Percentiles rank a stretch among this genome's conserved stretches.
Conservation (phyloP, 2,888 invertebrate species). For the Auanema sp. region DNA sequence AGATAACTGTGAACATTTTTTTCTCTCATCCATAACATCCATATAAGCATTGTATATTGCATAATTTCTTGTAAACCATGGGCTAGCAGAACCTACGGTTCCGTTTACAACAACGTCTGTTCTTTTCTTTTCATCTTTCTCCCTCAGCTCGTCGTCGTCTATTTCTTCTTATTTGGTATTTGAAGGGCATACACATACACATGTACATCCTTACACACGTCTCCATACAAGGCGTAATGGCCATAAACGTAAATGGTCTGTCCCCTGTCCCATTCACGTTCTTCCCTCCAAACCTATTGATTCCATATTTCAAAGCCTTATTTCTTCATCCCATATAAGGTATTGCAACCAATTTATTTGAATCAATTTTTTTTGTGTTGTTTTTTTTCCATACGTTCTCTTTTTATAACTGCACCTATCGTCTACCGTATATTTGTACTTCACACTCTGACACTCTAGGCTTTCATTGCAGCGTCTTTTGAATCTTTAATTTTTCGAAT, state of each 20-base stretch:
- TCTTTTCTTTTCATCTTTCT: too few relatives aligned
- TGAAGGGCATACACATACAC: too few relatives aligned
- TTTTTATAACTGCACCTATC: neutral
- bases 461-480: neutral
- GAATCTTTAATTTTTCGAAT: neutral
- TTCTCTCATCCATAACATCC: too few relatives aligned
- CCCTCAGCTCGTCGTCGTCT: too few relatives aligned
- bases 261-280: constrained; percentile 21
- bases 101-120: too few relatives aligned
- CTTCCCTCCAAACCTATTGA: constrained; percentile 18
- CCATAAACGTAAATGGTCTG: constrained; percentile 24
- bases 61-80: too few relatives aligned
- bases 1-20: too few relatives aligned
- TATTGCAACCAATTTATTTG: neutral
- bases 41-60: too few relatives aligned
- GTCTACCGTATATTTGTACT: neutral
- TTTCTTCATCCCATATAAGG: neutral
- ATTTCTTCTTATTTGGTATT: too few relatives aligned
- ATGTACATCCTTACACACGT: constrained; percentile 11
- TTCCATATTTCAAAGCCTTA: constrained; percentile 2
- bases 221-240: constrained; percentile 12
- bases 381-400: neutral
- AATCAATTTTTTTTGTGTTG: neutral
- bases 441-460: neutral
- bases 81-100: too few relatives aligned